Base-by-base conservation (phyloP, 2,888 invertebrate species). In the Lamproptera curius region DNA sequence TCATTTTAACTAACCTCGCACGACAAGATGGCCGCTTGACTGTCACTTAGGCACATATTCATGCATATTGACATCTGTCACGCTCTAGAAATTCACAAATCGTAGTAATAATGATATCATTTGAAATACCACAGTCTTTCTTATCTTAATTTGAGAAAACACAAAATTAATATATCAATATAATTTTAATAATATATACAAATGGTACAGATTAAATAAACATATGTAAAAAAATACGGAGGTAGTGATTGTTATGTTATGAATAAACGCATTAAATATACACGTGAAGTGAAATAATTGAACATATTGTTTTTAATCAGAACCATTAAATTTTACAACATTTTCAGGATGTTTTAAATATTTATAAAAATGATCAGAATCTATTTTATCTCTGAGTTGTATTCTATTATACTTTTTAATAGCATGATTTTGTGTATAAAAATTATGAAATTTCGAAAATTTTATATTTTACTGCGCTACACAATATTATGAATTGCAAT, bases 71-170 rank as follows among this genome's bases (percentile, higher is more conserved):
- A 69, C 73, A 67, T 73, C 74, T 78, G 78, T 87, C 86, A 87
- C 82, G 85, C 79, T 85, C 86, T 87, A 87, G 67, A 86, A 86
- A 73, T 74, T 75, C n/a, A n/a, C n/a, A n/a, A n/a, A n/a, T n/a
- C n/a, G n/a, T n/a, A n/a, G n/a, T n/a, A n/a, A n/a, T n/a, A n/a
- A n/a, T n/a, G n/a, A n/a, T n/a, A n/a, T n/a, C n/a, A n/a, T n/a
- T n/a, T n/a, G n/a, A n/a, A n/a, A n/a, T n/a, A n/a, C n/a, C 44
- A 23, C 33, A 16, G 28, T 28, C 15, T 16, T 15, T 16, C 20
- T 14, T 17, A 33, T 20, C 13, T 14, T 37, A 11, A 14, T 39
- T n/a, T 34, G 31, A n/a, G 28, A 16, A 34, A 20, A 38, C 20
- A 42, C 23, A 38, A 33, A 23, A 48, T 33, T 16, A 42, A 20